Base-by-base conservation (phyloP, 2,797 vertebrate species). In the Malacoraja senta region DNA sequence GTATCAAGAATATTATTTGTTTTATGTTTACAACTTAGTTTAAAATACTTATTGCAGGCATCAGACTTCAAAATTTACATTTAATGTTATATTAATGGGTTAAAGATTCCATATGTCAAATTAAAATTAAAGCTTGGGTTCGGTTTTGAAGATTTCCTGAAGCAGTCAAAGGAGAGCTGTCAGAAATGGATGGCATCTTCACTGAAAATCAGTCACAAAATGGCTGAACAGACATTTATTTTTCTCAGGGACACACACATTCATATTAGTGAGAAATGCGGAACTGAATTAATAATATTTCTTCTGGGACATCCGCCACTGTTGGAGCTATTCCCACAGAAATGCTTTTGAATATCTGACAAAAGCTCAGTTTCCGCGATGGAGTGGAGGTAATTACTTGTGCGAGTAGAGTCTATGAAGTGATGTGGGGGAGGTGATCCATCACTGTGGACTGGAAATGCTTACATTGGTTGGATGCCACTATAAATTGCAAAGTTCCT, bases 381-480 rank as follows among this genome's bases (percentile, higher is more conserved):
- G 90, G 35, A 76, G 38, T 71, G 90, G 71, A 92, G 38, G 72
- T 92, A 53, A 74, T 92, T 92, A 29, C 90, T 58, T 92, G 35
- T 92, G 72, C 38, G 21, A 76, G 68, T 53, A 1, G 68, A 53
- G 90, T 44, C n/a, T 88, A 88, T 72, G 90, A 53, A 53, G 90
- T 92, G 68, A 74, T 72, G 90, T 71, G 90, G 90, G 90, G 68
- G 90, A 92, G 90, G 71, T 72, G 65, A 53, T 92, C 71, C 90
- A 74, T 92, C 72, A 53, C 90, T 76, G 90, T 58, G 44, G 90
- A 76, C 90, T 76, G 90, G 71, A 76, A 92, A 44, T 92, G 38
- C 44, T 74, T 74, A 58, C 44, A 29, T 92, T 76, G 90, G 72
- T 92, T 76, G 65, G 90, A 53, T 29, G 38, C 71, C 90, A 74